These are phyloP conservation scores for Centropus bengalensis DNA, from an alignment of 2,113 vertebrate species.

Conservation along the genomic window DNA sequence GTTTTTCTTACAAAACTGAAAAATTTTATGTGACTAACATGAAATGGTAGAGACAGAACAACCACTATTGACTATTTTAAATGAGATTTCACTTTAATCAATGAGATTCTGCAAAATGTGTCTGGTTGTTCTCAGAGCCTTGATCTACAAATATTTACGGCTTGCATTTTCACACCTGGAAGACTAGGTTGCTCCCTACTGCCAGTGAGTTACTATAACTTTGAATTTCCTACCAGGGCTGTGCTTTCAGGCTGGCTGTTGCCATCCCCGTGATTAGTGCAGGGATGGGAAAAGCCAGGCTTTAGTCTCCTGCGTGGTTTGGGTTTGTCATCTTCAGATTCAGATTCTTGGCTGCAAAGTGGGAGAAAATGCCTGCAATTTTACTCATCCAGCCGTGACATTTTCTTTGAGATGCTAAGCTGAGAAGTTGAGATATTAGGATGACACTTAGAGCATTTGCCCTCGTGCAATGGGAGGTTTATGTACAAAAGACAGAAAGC, in stretches of 20 bases:
- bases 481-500: background rate
- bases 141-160: constrained; percentile 1
- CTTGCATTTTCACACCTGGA: background rate
- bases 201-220: background rate
- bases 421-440: background rate
- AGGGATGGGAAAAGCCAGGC: background rate
- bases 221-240: background rate
- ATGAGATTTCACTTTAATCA: constrained; percentile 20
- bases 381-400: background rate
- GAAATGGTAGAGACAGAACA: background rate
- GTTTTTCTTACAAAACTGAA: constrained; percentile 6
- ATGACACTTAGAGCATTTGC: background rate
- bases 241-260: background rate
- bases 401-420: background rate
- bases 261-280: background rate
- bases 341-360: background rate
- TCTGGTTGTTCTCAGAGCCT: background rate
- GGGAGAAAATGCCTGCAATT: background rate
- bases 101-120: background rate
- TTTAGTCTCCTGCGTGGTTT: background rate
- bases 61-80: background rate
- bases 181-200: background rate
- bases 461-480: background rate
- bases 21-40: constrained; percentile 14
- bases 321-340: background rate